Conservation (phyloP, 2,113 vertebrate genomes). For the pig (Sus scrofa) region DNA sequence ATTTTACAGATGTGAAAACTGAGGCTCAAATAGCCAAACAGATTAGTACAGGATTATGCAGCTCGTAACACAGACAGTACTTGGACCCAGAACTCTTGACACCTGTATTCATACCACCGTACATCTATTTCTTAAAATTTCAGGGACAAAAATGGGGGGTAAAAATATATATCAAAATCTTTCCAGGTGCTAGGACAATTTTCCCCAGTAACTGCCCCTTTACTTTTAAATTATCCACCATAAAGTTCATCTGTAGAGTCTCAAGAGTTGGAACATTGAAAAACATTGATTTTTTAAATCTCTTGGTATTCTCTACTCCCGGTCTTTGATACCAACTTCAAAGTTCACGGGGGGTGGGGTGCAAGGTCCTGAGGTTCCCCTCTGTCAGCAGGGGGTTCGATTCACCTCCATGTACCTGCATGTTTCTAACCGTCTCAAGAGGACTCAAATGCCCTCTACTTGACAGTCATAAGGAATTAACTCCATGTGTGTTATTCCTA, state of each 20-base stretch:
- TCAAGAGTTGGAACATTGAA: neutral
- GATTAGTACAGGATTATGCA: neutral
- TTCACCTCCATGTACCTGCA: neutral
- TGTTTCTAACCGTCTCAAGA: neutral
- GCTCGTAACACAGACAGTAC: neutral
- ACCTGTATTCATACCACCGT: accelerated
- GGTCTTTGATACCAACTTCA: neutral
- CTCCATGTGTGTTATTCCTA: neutral
- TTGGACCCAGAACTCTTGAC: neutral
- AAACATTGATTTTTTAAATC: neutral
- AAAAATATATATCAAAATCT: neutral
- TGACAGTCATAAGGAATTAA: neutral
- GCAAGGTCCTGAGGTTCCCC: no score
- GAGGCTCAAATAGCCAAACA: neutral
- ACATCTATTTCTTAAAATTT: neutral
- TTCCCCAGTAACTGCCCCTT: neutral
- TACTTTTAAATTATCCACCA: neutral
- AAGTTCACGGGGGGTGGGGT: neutral
- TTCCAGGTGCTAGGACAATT: neutral
- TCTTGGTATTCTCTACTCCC: neutral
- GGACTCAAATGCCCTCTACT: neutral
- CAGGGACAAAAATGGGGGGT: neutral
- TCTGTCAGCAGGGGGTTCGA: neutral
- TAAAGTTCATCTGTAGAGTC: neutral
- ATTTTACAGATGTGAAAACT: slow-evolving; percentile 27